Conservation (phyloP, 2,888 invertebrate species). For the Halictus ligatus region DNA sequence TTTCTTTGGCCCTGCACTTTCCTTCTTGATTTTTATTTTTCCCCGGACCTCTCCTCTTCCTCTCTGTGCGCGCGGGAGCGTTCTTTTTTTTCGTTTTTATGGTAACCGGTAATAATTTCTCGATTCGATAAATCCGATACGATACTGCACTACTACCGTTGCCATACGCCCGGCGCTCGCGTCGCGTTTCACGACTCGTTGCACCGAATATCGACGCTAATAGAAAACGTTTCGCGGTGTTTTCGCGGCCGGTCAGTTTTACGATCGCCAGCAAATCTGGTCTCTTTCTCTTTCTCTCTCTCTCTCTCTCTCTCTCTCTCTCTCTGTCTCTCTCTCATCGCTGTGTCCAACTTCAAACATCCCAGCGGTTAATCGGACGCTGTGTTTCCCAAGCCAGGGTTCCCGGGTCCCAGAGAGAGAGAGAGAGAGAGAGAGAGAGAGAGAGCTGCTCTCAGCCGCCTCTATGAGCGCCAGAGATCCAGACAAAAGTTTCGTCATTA, state of each 20-base stretch:
- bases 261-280: not conserved
- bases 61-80: not conserved
- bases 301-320: not conserved
- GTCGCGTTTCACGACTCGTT: slow-evolving; percentile 2
- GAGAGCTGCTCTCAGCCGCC: not conserved
- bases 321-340: not conserved
- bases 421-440: not conserved
- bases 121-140: slow-evolving; percentile 63
- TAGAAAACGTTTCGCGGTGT: slow-evolving; percentile 33
- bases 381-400: slow-evolving; percentile 14
- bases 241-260: not conserved
- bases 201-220: slow-evolving; percentile 32
- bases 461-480: slow-evolving; percentile 20
- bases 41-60: not conserved
- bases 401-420: not conserved
- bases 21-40: not conserved
- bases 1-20: slow-evolving; percentile 20
- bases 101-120: slow-evolving; percentile 62
- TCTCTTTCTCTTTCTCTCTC: not conserved
- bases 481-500: slow-evolving; percentile 59
- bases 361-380: slow-evolving; percentile 51
- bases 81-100: slow-evolving; percentile 1
- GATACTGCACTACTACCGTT: not conserved
- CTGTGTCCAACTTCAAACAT: slow-evolving; percentile 25
- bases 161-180: not conserved